Conservation (phyloP, 2,888 invertebrate genomes). For the Ephialtes manifestator region DNA sequence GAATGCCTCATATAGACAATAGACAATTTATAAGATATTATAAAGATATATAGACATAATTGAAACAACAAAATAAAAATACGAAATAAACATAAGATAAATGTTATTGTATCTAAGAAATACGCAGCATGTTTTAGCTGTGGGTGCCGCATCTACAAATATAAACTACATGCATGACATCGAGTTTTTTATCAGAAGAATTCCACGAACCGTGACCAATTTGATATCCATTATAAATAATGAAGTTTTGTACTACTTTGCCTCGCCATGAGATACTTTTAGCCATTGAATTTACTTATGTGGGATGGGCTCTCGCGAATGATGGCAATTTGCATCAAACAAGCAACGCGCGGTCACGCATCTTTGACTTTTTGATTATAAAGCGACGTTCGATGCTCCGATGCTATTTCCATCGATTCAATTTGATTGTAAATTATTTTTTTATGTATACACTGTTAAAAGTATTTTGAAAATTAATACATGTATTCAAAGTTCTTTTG, state of each 20-base stretch:
- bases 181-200: conserved; percentile 22
- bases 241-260: conserved; percentile 14
- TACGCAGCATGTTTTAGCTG: background rate
- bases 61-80: background rate
- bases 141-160: conserved; percentile 23
- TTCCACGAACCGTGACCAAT: conserved; percentile 33
- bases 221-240: conserved; percentile 30
- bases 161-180: conserved; percentile 9
- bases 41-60: conserved; percentile 2
- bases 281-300: background rate
- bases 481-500: too few relatives aligned
- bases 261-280: conserved; percentile 6
- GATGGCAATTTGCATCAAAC: conserved; percentile 20
- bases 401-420: background rate
- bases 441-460: too few relatives aligned
- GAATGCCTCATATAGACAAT: too few relatives aligned
- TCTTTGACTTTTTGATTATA: background rate
- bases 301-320: conserved; percentile 21
- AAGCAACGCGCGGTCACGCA: background rate
- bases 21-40: background rate
- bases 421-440: background rate
- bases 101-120: conserved; percentile 22
- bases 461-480: too few relatives aligned
- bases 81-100: background rate
- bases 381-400: conserved; percentile 6